These are phyloP conservation scores for Scatophagus argus DNA, from an alignment of 2,113 vertebrate genomes.

Conservation along the genomic window DNA sequence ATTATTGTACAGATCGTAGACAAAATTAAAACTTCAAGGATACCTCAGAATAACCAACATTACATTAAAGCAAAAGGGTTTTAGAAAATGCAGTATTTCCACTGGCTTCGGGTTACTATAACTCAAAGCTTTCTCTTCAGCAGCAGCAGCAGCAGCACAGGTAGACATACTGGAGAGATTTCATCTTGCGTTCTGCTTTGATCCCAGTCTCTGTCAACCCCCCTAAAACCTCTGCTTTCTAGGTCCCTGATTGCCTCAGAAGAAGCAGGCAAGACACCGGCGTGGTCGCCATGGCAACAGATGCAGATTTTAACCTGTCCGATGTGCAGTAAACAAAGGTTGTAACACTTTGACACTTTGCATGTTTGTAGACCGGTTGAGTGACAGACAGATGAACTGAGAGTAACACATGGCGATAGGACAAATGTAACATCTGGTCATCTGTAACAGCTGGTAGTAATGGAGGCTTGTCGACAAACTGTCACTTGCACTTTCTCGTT, in stretches of 20 bases:
- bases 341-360: background rate
- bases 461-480: background rate
- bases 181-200: constrained; percentile 39
- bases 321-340: constrained; percentile 39
- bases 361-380: background rate
- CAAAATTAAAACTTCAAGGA: constrained; percentile 24
- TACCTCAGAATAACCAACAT: background rate
- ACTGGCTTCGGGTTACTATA: background rate
- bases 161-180: background rate
- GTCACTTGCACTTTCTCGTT: background rate
- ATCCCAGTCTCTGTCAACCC: constrained; percentile 26
- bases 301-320: constrained; percentile 35
- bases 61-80: background rate
- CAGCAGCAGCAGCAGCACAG: constrained; percentile 11
- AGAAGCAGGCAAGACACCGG: constrained; percentile 34
- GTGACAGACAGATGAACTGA: background rate
- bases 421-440: constrained; percentile 10
- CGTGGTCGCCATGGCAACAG: constrained; percentile 50
- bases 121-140: background rate
- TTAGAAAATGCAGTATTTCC: constrained; percentile 1
- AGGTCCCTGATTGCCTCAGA: constrained; percentile 46
- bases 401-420: background rate
- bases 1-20: background rate
- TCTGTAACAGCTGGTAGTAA: constrained; percentile 10
- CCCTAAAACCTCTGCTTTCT: constrained; percentile 48